Conservation (phyloP, 2,888 invertebrate genomes). For the Glyphotaelius pellucidus region DNA sequence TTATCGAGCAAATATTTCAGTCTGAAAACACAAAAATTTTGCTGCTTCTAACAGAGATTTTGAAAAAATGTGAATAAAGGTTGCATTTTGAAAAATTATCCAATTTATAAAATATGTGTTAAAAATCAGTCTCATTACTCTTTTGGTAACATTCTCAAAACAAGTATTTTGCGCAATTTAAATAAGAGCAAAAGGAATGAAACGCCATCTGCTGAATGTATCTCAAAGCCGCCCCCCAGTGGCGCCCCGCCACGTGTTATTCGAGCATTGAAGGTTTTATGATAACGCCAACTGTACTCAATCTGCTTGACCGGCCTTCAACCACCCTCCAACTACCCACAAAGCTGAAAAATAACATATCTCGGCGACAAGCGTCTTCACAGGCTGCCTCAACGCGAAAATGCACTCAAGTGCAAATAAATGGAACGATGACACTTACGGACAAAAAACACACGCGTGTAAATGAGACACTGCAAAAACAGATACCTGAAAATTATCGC, state of each 20-base stretch:
- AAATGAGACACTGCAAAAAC: neutral
- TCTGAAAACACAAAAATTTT: neutral
- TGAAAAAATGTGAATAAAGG: neutral
- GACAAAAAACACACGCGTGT: neutral
- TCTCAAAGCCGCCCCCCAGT: conserved; percentile 19
- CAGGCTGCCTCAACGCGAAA: neutral
- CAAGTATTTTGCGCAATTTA: neutral
- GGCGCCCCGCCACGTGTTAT: conserved; percentile 46
- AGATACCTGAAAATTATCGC: neutral
- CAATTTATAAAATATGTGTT: neutral
- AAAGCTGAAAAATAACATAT: conserved; percentile 4
- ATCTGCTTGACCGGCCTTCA: conserved; percentile 51
- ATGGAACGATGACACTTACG: neutral
- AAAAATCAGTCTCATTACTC: neutral
- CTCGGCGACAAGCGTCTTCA: conserved; percentile 13
- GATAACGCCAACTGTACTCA: conserved; percentile 36
- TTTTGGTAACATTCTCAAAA: neutral
- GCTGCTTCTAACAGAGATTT: neutral
- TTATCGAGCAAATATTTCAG: neutral
- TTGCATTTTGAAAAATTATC: neutral
- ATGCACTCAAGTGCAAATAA: conserved; percentile 5
- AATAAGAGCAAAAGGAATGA: conserved; percentile 2
- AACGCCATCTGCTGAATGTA: conserved; percentile 38
- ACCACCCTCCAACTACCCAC: neutral
- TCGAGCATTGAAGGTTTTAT: conserved; percentile 53